Evolutionary conservation across 2,113 vertebrate species (phyloP).

Genomic region (Danio rerio): GRCz12tu NC_133184.1:34674001-34674500

Average conservation of each 20-base stretch:
- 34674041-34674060: too few species aligned
- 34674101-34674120: too few species aligned
- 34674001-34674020: too few species aligned
- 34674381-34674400: constrained; percentile 22
- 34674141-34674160: too few species aligned
- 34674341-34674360: constrained; percentile 42
- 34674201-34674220: too few species aligned
- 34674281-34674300: constrained; percentile 12
- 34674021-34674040: too few species aligned
- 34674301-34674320: constrained; percentile 22
- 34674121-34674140: too few species aligned
- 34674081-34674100: too few species aligned
- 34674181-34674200: too few species aligned
- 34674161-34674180: too few species aligned
- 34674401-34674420: constrained; percentile 11
- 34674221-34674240: neutral
- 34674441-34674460: neutral
- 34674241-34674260: constrained; percentile 10
- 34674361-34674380: constrained; percentile 19
- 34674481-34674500: constrained; percentile 15
- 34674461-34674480: constrained; percentile 31
- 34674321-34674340: constrained; percentile 16
- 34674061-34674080: too few species aligned
- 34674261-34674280: constrained; percentile 38
- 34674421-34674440: neutral